Evolutionary conservation across 2,113 vertebrate species (phyloP).

Genomic region (Puffinus mauretanicus): DNA sequence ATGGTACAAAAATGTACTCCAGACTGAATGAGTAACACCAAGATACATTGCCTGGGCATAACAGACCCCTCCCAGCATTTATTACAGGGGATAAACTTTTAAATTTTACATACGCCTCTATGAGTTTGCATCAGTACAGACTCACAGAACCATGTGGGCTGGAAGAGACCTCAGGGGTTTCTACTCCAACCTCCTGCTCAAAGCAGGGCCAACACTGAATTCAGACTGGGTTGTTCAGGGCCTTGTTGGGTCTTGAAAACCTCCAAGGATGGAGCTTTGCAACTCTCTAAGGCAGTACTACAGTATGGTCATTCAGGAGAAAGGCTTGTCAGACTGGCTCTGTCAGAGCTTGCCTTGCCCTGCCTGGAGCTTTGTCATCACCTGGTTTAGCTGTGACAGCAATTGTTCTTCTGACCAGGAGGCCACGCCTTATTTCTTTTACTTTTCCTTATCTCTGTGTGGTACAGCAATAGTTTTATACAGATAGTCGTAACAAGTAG

Average conservation of each 20-base stretch:
- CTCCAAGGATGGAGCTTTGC: not conserved
- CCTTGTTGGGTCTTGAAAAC: not conserved
- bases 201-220: not conserved
- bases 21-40: not conserved
- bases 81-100: not conserved
- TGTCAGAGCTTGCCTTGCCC: not conserved
- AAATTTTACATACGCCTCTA: not conserved
- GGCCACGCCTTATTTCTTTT: not conserved
- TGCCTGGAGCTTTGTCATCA: not conserved
- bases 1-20: not conserved
- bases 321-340: not conserved
- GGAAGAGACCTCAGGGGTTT: not conserved
- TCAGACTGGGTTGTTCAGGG: not conserved
- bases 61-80: not conserved
- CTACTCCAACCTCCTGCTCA: not conserved
- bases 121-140: not conserved
- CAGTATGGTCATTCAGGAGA: not conserved
- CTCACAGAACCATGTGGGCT: not conserved
- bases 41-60: not conserved
- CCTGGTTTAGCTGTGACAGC: not conserved
- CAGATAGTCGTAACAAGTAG: not conserved
- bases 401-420: not conserved
- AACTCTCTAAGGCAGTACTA: not conserved
- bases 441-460: not conserved
- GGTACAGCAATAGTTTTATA: not conserved